Evolutionary conservation across 1,140 invertebrate genomes (phyloP), one percentile per base, ranked within the genome.

Genomic region (Diabrotica virgifera): DNA sequence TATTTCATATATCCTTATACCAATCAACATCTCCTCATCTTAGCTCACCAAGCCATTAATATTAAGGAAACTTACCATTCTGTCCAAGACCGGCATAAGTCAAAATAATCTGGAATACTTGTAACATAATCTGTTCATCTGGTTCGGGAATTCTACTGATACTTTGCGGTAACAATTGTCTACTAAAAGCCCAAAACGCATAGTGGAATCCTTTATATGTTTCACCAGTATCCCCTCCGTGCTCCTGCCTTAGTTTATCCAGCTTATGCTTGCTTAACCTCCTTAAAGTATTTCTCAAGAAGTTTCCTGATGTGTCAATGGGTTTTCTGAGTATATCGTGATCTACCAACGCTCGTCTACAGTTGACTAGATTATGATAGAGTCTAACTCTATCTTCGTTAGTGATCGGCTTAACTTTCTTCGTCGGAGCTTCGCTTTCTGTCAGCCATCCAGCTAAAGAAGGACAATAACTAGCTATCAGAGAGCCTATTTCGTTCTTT

Each of bases 381-480:
- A 94, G 78, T 63, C 92, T 82, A 24, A 92, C 82, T 52, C 92
- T 83, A 78, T 95, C 93, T 75, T 95, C 92, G 76, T 91, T 90
- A 0, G 91, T 92, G 40, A 92, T 69, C 80, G 80, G 63, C 63
- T 77, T 82, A 13, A 87, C 80, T 72, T 86, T 86, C 68, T 84
- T 83, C 57, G 85, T 82, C 0, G 89, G 86, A 35, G 87, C 85
- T 77, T 91, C 89, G 59, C 90, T 91, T 73, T 95, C 91, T 11
- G 90, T 91, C 53, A 96, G 88, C 87, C 94, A 95, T 38, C 88
- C 88, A 5, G 92, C 92, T 51, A 96, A 82, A 9, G 86, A 81
- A 0, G 94, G 93, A 72, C 88, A 95, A 77, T 97, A 97, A 51
- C 93, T 94, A 4, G 94, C 92, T 70, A 97, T 95, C 24, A 97